These are phyloP conservation scores for Onychostruthus taczanowskii DNA, from an alignment of 2,113 vertebrate genomes.

Conservation along the genomic window DNA sequence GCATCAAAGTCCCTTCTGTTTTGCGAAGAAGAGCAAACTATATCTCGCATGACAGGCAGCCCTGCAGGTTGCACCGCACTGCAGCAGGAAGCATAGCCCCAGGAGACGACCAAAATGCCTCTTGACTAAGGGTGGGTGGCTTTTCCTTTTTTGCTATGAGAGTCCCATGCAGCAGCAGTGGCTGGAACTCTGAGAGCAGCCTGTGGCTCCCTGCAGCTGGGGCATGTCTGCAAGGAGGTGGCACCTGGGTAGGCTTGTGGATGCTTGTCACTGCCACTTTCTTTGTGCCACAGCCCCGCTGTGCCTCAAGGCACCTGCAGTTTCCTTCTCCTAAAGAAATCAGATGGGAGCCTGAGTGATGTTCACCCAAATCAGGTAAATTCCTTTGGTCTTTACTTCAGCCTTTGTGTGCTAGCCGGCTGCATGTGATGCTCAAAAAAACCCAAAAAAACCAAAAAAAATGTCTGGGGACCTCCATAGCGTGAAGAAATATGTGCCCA, in stretches of 20 bases:
- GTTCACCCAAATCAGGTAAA: background rate
- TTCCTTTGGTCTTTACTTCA: background rate
- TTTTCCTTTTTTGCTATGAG: background rate
- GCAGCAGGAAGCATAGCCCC: background rate
- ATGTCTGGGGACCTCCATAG: background rate
- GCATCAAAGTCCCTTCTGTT: slow-evolving; percentile 8
- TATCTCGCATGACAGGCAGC: background rate
- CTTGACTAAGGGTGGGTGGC: background rate
- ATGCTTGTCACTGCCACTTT: background rate
- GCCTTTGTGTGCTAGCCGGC: background rate
- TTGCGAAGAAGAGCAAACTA: slow-evolving; percentile 4
- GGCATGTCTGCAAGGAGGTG: background rate
- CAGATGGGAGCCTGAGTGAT: background rate
- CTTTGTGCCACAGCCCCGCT: background rate
- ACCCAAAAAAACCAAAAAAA: too few species aligned
- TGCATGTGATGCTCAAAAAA: rapidly evolving
- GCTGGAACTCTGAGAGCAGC: rapidly evolving
- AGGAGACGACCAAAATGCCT: background rate
- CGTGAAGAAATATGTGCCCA: background rate
- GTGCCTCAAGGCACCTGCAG: background rate
- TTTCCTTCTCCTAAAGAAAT: background rate
- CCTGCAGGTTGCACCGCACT: background rate
- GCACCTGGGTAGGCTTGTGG: background rate
- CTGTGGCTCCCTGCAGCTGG: background rate
- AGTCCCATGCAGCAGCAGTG: background rate